phyloP scores from a whole-genome alignment of 2,113 vertebrate genomes.

The Polyodon spathula region DNA sequence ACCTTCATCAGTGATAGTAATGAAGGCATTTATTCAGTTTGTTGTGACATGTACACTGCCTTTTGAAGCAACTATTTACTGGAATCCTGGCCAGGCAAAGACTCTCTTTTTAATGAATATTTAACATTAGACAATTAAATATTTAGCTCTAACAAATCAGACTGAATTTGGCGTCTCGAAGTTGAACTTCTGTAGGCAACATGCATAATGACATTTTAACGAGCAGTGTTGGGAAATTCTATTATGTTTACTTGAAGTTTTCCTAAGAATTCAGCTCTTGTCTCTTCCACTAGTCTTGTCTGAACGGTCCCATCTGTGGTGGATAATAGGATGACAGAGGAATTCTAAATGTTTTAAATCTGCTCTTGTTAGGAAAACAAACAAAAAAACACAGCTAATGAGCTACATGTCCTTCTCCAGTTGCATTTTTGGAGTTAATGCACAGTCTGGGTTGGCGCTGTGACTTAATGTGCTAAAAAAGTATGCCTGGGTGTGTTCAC shows the following conservation, averaged over 20 bases:
- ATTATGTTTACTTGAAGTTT: neutral
- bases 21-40: neutral
- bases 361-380: neutral
- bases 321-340: too few species aligned
- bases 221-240: neutral
- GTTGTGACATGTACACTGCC: neutral
- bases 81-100: neutral
- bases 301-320: neutral
- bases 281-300: neutral
- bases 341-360: neutral
- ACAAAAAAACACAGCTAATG: neutral
- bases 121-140: conserved; percentile 2
- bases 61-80: neutral
- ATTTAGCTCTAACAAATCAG: neutral
- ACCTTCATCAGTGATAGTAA: neutral
- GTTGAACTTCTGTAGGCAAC: neutral
- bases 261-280: neutral
- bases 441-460: neutral
- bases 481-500: too few species aligned
- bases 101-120: neutral
- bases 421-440: neutral
- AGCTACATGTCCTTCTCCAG: neutral
- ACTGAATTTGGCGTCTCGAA: neutral
- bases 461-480: too few species aligned
- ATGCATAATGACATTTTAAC: neutral